phyloP scores from a whole-genome alignment of 2,797 vertebrate genomes.

The Phrynocephalus guinanensis region DNA sequence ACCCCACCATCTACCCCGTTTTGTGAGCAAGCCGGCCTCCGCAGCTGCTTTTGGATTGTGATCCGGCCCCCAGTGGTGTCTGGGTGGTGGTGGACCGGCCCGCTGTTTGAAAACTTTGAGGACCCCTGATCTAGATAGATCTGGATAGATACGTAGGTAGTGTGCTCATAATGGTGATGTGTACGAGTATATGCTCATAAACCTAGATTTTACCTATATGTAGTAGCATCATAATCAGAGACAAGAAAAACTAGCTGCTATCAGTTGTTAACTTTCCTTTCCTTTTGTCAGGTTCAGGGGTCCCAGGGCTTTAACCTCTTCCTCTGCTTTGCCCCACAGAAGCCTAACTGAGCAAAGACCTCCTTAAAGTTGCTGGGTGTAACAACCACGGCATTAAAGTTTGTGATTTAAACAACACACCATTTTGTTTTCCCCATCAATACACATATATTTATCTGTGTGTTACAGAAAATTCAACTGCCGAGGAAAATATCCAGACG shows the following conservation, averaged over 20 bases:
- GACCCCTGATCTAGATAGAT: too few species aligned
- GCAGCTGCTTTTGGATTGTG: too few species aligned
- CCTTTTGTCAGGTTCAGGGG: background rate
- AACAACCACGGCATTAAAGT: background rate
- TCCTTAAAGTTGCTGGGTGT: background rate
- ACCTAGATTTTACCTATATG: too few species aligned
- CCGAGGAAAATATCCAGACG: slow-evolving; percentile 86
- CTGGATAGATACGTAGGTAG: too few species aligned
- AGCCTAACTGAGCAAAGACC: background rate
- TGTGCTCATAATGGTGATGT: too few species aligned
- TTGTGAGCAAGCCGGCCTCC: too few species aligned
- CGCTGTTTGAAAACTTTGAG: background rate
- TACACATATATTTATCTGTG: background rate
- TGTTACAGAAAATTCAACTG: slow-evolving; percentile 87
- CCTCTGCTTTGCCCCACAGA: background rate
- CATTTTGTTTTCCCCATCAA: background rate
- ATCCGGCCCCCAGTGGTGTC: too few species aligned
- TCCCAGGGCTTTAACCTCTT: too few species aligned
- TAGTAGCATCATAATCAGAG: too few species aligned
- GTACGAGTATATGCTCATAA: too few species aligned
- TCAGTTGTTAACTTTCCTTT: background rate
- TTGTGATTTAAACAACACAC: slow-evolving; percentile 1
- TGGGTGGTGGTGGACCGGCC: too few species aligned
- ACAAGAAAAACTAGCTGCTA: background rate
- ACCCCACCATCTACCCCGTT: too few species aligned